Conservation (phyloP, 2,797 vertebrate species). For the Gastrophryne carolinensis region DNA sequence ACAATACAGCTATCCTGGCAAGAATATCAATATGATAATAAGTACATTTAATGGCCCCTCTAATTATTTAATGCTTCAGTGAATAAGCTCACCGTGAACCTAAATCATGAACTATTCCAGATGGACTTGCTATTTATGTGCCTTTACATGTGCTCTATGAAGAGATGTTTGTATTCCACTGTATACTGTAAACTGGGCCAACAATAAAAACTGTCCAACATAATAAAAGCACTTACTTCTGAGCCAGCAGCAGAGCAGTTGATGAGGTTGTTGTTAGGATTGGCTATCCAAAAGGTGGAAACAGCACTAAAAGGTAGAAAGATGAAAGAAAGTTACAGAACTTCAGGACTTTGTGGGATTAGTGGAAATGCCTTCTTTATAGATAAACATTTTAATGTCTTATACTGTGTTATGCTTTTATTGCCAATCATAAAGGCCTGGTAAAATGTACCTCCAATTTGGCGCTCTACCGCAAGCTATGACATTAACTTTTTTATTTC, state of each 20-base stretch:
- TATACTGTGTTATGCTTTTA: too few relatives aligned
- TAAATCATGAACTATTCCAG: conserved; percentile 40
- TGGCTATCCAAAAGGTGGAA: conserved; percentile 93
- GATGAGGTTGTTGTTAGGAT: conserved; percentile 91
- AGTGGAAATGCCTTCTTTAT: not conserved
- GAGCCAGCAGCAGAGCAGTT: conserved; percentile 88
- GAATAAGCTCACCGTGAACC: conserved; percentile 11
- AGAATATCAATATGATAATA: conserved; percentile 41
- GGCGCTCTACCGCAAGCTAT: too few relatives aligned
- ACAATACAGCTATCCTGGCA: conserved; percentile 18
- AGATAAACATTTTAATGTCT: not conserved
- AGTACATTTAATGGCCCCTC: conserved; percentile 26
- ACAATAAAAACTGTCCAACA: not conserved
- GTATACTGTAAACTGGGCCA: not conserved
- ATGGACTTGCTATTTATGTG: conserved; percentile 17
- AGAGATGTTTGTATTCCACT: conserved; percentile 3
- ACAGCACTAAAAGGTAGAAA: conserved; percentile 75
- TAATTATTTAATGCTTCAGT: conserved; percentile 33
- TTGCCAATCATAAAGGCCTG: too few relatives aligned
- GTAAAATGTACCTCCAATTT: too few relatives aligned
- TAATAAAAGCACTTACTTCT: conserved; percentile 77
- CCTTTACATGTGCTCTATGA: not conserved
- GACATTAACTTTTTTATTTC: too few relatives aligned
- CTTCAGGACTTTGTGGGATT: not conserved
- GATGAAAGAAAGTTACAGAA: not conserved